phyloP scores from a whole-genome alignment of 2,888 invertebrate species.

The Tetragnatha montana region DNA sequence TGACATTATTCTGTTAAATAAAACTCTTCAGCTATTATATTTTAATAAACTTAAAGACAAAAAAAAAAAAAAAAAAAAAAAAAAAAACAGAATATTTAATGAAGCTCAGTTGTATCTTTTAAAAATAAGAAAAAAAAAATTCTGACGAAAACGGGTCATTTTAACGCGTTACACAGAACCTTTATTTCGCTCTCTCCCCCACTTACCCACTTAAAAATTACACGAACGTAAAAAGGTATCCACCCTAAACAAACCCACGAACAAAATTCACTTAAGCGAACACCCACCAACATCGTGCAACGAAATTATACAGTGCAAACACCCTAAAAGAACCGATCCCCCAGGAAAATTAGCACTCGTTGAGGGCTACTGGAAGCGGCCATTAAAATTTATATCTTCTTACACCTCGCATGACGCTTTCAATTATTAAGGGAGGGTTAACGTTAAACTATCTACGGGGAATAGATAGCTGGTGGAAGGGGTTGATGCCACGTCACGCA shows the following conservation, averaged over 20 bases:
- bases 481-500: conserved; percentile 15
- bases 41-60: no score
- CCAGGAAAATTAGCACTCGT: neutral
- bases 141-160: no score
- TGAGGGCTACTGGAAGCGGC: neutral
- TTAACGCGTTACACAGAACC: no score
- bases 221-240: neutral
- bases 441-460: neutral
- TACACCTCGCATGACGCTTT: conserved; percentile 8
- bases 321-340: neutral
- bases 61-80: no score
- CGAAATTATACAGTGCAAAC: neutral
- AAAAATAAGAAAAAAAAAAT: no score
- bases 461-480: neutral
- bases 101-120: no score
- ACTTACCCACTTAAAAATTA: neutral
- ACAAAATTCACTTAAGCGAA: neutral
- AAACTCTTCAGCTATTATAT: no score
- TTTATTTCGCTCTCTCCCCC: no score
- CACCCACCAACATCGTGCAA: neutral
- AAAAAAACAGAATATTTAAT: no score
- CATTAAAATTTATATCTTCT: conserved; percentile 7
- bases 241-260: neutral
- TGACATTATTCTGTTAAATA: no score
- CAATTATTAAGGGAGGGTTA: conserved; percentile 5